Conservation (phyloP, 2,888 invertebrate genomes). For the Ophion obscuratus region DNA sequence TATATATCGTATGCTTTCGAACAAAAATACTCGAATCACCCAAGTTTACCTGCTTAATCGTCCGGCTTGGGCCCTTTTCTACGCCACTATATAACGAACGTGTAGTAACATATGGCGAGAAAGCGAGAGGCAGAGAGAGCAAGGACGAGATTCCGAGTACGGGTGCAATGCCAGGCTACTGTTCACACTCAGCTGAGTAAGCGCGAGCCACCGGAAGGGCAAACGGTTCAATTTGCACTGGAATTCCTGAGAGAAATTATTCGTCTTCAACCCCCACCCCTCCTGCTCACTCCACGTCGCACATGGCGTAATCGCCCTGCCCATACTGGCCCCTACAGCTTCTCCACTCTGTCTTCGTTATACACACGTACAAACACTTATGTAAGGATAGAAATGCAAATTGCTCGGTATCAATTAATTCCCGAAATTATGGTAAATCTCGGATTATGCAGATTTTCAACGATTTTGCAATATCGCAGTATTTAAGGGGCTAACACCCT, state of each 20-base stretch:
- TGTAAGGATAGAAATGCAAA: slow-evolving; percentile 36
- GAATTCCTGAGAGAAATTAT: slow-evolving; percentile 61
- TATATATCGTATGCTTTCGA: background rate
- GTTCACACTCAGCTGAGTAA: slow-evolving; percentile 62
- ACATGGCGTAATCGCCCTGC: slow-evolving; percentile 48
- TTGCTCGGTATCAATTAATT: slow-evolving; percentile 53
- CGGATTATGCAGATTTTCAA: slow-evolving; percentile 43
- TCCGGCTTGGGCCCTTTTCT: background rate
- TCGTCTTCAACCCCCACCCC: slow-evolving; percentile 54
- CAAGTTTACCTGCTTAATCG: background rate
- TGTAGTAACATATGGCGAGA: slow-evolving; percentile 30
- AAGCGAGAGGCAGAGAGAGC: slow-evolving; percentile 13
- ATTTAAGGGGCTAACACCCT: slow-evolving; percentile 3
- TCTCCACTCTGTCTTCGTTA: slow-evolving; percentile 11
- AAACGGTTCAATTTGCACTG: slow-evolving; percentile 62
- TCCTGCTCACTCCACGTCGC: slow-evolving; percentile 41
- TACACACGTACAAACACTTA: background rate
- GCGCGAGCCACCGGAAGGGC: slow-evolving; percentile 53
- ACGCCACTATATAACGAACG: background rate
- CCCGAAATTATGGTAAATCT: slow-evolving; percentile 49
- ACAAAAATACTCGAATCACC: background rate
- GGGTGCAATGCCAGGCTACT: slow-evolving; percentile 21
- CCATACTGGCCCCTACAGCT: slow-evolving; percentile 1
- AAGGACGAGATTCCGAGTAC: slow-evolving; percentile 15
- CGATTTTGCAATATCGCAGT: slow-evolving; percentile 24